Percentiles rank a stretch among this genome's conserved stretches.
Conservation (phyloP, 2,797 vertebrate genomes). For the Myotis myotis region DNA sequence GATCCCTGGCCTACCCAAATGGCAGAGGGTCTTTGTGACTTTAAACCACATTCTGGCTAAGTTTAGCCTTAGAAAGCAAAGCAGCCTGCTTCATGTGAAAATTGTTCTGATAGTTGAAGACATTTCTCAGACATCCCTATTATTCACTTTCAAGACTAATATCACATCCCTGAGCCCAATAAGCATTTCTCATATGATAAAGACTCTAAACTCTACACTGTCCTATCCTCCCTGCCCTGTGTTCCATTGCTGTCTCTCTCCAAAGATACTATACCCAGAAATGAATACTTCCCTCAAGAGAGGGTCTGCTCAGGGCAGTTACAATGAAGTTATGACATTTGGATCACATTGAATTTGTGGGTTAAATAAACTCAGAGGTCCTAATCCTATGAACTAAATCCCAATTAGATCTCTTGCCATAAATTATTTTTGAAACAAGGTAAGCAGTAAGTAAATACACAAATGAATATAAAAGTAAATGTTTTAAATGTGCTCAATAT, state of each 20-base stretch:
- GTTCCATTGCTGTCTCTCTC: background rate
- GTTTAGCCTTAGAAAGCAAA: background rate
- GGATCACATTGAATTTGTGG: background rate
- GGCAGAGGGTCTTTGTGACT: too few species aligned
- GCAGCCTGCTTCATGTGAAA: background rate
- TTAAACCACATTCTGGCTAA: too few species aligned
- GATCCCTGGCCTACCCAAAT: background rate
- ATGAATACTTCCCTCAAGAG: background rate
- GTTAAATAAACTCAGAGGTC: background rate
- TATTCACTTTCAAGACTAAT: background rate
- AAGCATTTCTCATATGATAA: background rate
- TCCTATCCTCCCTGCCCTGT: background rate
- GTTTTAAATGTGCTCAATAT: background rate
- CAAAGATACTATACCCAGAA: background rate
- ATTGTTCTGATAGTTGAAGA: background rate
- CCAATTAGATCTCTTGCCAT: background rate
- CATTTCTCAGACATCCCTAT: background rate
- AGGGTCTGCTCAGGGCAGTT: background rate
- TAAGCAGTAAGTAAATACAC: conserved; percentile 7
- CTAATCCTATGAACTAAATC: background rate
- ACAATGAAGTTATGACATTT: background rate
- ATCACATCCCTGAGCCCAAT: background rate
- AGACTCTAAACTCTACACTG: background rate
- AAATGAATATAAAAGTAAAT: background rate
- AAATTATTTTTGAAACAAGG: background rate